These are phyloP conservation scores for Scalopus aquaticus DNA, from an alignment of 2,113 vertebrate genomes.

Conservation along the genomic window DNA sequence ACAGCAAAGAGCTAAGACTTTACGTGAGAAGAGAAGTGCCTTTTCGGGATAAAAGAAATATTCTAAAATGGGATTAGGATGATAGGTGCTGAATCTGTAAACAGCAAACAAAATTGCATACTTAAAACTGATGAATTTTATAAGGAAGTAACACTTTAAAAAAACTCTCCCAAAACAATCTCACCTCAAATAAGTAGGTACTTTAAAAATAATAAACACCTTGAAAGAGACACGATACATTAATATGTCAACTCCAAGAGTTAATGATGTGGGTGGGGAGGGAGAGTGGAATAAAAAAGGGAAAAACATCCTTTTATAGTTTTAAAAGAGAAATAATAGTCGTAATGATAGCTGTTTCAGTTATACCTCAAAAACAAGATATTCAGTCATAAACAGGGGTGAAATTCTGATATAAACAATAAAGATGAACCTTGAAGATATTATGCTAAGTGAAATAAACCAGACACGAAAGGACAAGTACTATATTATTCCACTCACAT, in stretches of 20 bases:
- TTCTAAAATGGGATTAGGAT: background rate
- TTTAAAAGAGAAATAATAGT: constrained; percentile 11
- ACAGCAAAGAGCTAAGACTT: background rate
- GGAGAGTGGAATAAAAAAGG: background rate
- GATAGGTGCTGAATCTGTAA: background rate
- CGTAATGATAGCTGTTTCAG: background rate
- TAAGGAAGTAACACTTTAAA: background rate
- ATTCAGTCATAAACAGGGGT: background rate
- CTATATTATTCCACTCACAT: constrained; percentile 1
- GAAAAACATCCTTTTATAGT: background rate
- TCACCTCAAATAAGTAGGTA: no score
- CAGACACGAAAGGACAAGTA: constrained; percentile 11
- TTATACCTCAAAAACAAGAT: constrained; percentile 11
- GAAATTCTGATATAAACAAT: background rate
- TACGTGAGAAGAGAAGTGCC: background rate
- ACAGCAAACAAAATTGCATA: background rate
- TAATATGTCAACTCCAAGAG: background rate
- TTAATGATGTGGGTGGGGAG: background rate
- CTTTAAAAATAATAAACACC: background rate
- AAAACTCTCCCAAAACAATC: no score
- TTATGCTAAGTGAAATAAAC: constrained; percentile 8
- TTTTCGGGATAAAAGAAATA: background rate
- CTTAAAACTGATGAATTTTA: constrained; percentile 19
- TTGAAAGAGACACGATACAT: background rate
- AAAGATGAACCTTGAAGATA: background rate